Evolutionary conservation across 2,113 vertebrate species (phyloP).

Genomic region (Sterrhoptilus dennistouni): DNA sequence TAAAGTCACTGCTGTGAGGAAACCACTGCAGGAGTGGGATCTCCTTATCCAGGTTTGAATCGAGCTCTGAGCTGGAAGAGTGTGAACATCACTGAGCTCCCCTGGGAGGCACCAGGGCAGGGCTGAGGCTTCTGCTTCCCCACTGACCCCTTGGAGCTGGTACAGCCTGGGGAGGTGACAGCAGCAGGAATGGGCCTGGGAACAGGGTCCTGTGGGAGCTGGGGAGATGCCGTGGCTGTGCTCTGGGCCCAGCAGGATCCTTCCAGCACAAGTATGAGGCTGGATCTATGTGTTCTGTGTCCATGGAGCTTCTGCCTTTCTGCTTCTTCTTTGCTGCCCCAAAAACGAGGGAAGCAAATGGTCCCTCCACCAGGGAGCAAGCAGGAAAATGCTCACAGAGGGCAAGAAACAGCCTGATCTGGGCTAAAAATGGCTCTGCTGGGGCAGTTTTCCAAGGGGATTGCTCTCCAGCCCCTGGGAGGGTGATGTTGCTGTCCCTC

Average conservation of each 20-base stretch:
- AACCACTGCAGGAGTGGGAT: background rate
- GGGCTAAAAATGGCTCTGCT: background rate
- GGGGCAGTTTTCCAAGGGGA: background rate
- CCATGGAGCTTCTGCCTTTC: background rate
- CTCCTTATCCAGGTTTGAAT: background rate
- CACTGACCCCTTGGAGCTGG: fast-evolving
- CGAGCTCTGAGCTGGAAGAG: background rate
- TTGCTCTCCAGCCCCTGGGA: background rate
- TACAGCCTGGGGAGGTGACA: fast-evolving
- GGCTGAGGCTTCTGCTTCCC: background rate
- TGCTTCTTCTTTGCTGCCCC: background rate
- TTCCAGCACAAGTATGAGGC: no score
- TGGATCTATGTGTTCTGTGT: fast-evolving
- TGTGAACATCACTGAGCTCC: background rate
- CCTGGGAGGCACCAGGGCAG: background rate
- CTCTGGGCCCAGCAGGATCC: background rate
- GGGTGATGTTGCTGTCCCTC: no score
- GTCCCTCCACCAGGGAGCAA: background rate
- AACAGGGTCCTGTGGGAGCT: background rate
- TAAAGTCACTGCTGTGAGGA: background rate
- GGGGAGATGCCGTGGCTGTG: background rate
- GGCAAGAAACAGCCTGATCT: background rate
- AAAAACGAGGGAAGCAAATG: background rate
- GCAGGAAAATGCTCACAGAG: background rate
- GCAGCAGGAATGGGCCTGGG: background rate